These are phyloP conservation scores for Chaetodon trifascialis DNA, from an alignment of 2,113 vertebrate genomes.

Conservation along the genomic window DNA sequence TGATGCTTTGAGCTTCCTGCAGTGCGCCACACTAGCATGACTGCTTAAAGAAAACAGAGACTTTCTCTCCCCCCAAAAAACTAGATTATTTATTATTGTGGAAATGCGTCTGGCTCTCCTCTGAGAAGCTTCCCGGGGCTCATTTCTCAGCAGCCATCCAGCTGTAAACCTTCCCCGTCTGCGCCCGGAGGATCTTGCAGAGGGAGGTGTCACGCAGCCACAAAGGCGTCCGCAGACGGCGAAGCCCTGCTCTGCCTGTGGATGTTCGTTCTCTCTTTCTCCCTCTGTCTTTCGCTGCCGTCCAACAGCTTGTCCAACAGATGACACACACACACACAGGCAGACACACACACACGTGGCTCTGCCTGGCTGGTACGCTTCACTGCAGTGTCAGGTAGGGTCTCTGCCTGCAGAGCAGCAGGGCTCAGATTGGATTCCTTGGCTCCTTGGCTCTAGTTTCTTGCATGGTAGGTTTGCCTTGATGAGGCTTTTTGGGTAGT, in stretches of 20 bases:
- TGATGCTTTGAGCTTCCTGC: not conserved
- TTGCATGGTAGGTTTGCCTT: slow-evolving; percentile 23
- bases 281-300: slow-evolving; percentile 7
- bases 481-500: slow-evolving; percentile 33
- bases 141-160: slow-evolving; percentile 66
- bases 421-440: slow-evolving; percentile 39
- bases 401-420: slow-evolving; percentile 27
- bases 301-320: slow-evolving; percentile 34
- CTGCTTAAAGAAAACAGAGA: slow-evolving; percentile 30
- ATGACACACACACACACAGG: slow-evolving; percentile 8
- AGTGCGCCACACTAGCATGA: not conserved
- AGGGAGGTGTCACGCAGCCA: slow-evolving; percentile 32
- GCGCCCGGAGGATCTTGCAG: slow-evolving; percentile 51
- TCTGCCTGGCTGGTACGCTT: not conserved
- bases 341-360: slow-evolving; percentile 2
- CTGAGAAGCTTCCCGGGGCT: slow-evolving; percentile 50
- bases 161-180: slow-evolving; percentile 61
- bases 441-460: slow-evolving; percentile 39
- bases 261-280: slow-evolving; percentile 19
- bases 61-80: slow-evolving; percentile 16
- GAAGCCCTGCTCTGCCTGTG: slow-evolving; percentile 10
- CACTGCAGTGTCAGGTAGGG: slow-evolving; percentile 34
- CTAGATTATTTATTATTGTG: slow-evolving; percentile 74
- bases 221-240: slow-evolving; percentile 9
- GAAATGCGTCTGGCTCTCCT: slow-evolving; percentile 67